A percentile compares a stretch with the other conserved stretches of the same genome.
phyloP scores from a whole-genome alignment of 2,797 vertebrate genomes.

The Pseudochirops cupreus region DNA sequence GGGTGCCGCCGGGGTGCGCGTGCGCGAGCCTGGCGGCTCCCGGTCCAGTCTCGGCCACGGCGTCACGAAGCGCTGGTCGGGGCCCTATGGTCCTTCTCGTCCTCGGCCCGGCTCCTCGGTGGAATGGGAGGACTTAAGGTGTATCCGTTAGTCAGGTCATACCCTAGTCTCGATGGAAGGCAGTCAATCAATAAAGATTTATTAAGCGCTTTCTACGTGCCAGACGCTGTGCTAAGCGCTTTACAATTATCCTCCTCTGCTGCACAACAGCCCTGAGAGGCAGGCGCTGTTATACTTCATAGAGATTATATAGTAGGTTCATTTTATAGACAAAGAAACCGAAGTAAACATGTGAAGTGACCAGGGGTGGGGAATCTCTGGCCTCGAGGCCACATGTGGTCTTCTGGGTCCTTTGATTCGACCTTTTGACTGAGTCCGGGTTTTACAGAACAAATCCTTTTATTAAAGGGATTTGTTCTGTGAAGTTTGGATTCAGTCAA shows the following conservation, averaged over 20 bases:
- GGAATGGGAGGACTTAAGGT: background rate
- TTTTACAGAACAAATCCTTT: no score
- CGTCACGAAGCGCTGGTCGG: background rate
- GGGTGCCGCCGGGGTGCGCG: background rate
- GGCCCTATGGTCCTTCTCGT: background rate
- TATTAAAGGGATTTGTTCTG: no score
- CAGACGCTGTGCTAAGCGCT: background rate
- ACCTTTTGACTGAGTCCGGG: no score
- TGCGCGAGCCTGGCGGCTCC: background rate
- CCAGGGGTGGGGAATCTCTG: no score
- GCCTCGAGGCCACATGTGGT: no score
- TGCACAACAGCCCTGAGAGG: background rate
- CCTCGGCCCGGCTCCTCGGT: background rate
- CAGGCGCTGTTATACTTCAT: background rate
- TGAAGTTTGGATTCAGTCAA: no score
- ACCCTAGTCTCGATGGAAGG: background rate
- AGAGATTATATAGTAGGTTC: background rate
- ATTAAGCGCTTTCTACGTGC: background rate
- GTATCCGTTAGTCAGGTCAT: background rate
- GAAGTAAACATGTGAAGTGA: background rate
- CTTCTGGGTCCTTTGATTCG: no score
- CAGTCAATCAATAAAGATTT: background rate
- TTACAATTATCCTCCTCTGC: background rate
- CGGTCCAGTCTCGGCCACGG: background rate
- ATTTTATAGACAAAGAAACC: background rate